Evolutionary conservation across 2,113 vertebrate species (phyloP).

Genomic region (Corynorhinus townsendii): DNA sequence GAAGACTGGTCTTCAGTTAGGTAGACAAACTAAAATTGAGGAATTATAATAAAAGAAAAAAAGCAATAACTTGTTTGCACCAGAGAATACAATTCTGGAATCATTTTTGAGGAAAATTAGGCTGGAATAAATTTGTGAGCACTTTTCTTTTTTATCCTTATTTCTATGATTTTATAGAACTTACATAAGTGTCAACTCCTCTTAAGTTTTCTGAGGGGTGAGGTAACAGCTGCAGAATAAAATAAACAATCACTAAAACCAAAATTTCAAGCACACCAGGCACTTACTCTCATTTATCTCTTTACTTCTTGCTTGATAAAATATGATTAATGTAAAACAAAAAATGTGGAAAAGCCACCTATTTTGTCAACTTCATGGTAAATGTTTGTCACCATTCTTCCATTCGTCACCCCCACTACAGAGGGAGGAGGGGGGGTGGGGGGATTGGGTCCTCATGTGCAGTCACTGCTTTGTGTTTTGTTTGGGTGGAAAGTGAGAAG

Average conservation of each 20-base stretch:
- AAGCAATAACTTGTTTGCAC: not conserved
- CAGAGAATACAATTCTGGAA: not conserved
- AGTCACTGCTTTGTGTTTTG: not conserved
- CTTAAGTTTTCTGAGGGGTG: not conserved
- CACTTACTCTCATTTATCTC: not conserved
- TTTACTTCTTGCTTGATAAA: not conserved
- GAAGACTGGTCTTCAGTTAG: not conserved
- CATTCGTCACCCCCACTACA: not conserved
- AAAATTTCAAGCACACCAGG: not conserved
- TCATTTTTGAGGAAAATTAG: not conserved
- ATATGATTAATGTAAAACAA: not conserved
- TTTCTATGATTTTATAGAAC: not conserved
- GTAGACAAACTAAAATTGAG: not conserved
- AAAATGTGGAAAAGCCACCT: not conserved
- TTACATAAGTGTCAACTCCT: not conserved
- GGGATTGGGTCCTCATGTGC: not conserved
- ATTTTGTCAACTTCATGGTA: not conserved
- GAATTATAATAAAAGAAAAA: not conserved
- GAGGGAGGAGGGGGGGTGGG: no score
- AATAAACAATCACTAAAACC: not conserved
- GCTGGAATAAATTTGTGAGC: not conserved
- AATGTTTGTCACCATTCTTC: not conserved
- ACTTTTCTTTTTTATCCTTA: not conserved
- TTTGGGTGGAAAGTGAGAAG: not conserved
- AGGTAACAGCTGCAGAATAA: not conserved